Evolutionary conservation across 2,888 invertebrate species (phyloP).

Genomic region (Steromphala cineraria): DNA sequence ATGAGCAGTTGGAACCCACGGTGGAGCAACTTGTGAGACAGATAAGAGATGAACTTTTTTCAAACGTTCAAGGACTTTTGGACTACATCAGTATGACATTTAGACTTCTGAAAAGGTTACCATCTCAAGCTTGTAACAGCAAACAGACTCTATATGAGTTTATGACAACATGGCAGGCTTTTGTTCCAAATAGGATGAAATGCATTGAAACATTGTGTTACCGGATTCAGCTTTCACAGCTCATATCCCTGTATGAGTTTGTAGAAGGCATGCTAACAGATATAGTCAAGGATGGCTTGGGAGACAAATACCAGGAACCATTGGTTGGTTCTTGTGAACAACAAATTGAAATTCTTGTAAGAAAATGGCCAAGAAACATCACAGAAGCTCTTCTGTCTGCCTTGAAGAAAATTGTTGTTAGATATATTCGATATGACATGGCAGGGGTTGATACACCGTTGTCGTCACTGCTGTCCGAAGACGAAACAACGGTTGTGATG

Average conservation of each 20-base stretch:
- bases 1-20: background rate
- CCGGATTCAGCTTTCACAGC: background rate
- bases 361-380: background rate
- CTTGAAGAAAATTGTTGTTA: conserved; percentile 10
- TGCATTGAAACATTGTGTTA: background rate
- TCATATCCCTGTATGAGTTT: conserved; percentile 13
- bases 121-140: background rate
- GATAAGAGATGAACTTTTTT: background rate
- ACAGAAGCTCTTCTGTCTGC: conserved; percentile 3
- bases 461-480: background rate
- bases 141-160: background rate
- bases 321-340: background rate
- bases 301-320: background rate
- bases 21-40: background rate
- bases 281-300: background rate
- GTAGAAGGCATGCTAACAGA: conserved; percentile 17
- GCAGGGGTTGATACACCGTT: background rate
- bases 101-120: conserved; percentile 8
- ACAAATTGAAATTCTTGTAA: background rate
- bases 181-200: background rate
- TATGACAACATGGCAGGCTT: conserved; percentile 1
- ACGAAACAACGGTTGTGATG: background rate
- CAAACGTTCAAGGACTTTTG: background rate
- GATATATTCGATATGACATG: background rate
- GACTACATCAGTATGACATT: conserved; percentile 13